These are phyloP conservation scores for Muscicapa comitata DNA, from an alignment of 2,797 vertebrate species.

Conservation along the genomic window DNA sequence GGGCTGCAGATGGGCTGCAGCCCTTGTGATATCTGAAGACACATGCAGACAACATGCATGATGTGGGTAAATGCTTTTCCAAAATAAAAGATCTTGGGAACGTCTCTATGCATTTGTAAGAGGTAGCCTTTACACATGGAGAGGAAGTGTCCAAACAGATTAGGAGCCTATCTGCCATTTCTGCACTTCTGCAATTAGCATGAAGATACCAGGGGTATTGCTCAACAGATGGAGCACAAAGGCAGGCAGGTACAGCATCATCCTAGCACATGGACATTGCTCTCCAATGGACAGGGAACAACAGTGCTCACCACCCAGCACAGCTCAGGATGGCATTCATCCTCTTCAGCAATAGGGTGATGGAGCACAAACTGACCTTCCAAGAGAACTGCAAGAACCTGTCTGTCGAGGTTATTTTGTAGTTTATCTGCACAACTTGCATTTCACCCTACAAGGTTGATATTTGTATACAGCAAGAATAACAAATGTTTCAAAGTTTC, in stretches of 20 bases:
- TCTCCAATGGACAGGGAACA: not conserved
- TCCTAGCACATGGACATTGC: fast-evolving
- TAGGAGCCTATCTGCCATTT: not conserved
- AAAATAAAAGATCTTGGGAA: not conserved
- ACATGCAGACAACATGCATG: fast-evolving
- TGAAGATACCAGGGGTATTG: not conserved
- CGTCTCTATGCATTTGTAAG: not conserved
- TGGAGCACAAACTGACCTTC: not conserved
- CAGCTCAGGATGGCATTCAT: not conserved
- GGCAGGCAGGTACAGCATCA: not conserved
- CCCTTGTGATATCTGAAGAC: not conserved
- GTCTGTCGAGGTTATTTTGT: not conserved
- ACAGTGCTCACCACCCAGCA: not conserved
- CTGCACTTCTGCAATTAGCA: not conserved
- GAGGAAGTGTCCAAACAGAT: not conserved
- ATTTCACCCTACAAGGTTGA: not conserved
- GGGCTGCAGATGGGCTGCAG: not conserved
- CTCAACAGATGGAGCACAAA: not conserved
- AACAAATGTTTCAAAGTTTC: not conserved
- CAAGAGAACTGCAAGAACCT: not conserved
- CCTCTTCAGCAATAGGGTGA: not conserved
- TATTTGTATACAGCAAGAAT: not conserved
- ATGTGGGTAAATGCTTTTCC: not conserved
- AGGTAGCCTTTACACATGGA: not conserved
- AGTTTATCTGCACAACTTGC: not conserved